phyloP scores from a whole-genome alignment of 1,140 invertebrate species.

The Hetaerina americana region DNA sequence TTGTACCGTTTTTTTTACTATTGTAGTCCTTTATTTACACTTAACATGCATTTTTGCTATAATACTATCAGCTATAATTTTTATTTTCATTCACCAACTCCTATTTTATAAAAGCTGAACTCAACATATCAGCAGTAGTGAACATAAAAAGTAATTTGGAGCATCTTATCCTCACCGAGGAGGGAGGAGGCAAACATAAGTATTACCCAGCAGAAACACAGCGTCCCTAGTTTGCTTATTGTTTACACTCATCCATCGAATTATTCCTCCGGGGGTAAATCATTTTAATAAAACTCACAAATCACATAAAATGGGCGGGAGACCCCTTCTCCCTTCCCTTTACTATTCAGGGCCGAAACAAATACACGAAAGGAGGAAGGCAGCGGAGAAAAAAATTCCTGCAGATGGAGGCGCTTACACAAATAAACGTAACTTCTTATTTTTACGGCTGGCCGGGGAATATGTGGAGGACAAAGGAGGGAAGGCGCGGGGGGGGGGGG shows the following conservation, averaged over 20 bases:
- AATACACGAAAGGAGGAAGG: too few species aligned
- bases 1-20: too few species aligned
- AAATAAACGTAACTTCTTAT: slow-evolving; percentile 1
- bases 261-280: not conserved
- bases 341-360: too few species aligned
- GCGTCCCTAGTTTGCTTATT: not conserved
- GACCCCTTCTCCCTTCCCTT: not conserved
- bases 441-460: not conserved
- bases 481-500: not conserved
- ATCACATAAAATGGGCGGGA: not conserved
- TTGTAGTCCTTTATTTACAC: too few species aligned
- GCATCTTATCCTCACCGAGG: not conserved
- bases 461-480: not conserved
- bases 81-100: not conserved
- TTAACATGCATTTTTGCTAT: too few species aligned
- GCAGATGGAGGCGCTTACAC: not conserved
- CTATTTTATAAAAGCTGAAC: not conserved
- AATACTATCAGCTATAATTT: too few species aligned
- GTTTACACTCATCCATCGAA: too few species aligned
- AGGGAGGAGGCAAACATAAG: not conserved
- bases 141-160: not conserved
- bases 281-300: not conserved
- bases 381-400: not conserved
- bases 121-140: not conserved
- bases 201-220: not conserved